Percentiles rank a stretch among this genome's conserved stretches.
Conservation (phyloP, 2,888 invertebrate genomes). For the Nebria brevicollis region DNA sequence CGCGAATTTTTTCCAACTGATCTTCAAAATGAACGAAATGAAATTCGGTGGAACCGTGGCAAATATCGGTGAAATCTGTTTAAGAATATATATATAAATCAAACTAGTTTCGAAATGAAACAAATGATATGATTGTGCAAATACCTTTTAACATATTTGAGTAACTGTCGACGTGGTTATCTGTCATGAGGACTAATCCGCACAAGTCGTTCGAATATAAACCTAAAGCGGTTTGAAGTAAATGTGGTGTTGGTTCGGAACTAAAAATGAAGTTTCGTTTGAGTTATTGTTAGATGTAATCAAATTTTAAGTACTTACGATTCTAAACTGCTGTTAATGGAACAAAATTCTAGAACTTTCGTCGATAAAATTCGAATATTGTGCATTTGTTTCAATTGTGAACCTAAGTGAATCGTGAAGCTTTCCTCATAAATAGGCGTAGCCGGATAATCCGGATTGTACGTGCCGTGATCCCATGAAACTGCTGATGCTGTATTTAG, state of each 20-base stretch:
- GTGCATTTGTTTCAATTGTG: constrained; percentile 98
- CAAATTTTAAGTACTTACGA: constrained; percentile 50
- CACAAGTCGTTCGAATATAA: constrained; percentile 92
- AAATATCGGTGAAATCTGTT: constrained; percentile 74
- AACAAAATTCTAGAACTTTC: constrained; percentile 83
- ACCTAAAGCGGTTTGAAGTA: constrained; percentile 91
- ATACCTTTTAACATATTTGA: constrained; percentile 59
- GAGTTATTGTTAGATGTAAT: constrained; percentile 19
- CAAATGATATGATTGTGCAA: background rate
- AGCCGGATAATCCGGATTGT: constrained; percentile 47
- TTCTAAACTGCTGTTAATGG: constrained; percentile 60
- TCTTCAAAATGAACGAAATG: constrained; percentile 90
- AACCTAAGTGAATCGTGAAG: constrained; percentile 97
- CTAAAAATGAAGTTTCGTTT: constrained; percentile 52
- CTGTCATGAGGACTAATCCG: constrained; percentile 86
- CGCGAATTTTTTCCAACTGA: constrained; percentile 79
- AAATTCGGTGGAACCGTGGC: constrained; percentile 89
- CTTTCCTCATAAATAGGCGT: constrained; percentile 81
- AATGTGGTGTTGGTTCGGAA: constrained; percentile 75
- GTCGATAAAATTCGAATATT: constrained; percentile 92
- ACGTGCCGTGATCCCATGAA: constrained; percentile 17
- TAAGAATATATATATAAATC: background rate
- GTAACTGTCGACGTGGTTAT: constrained; percentile 61
- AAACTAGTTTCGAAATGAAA: constrained; percentile 8
- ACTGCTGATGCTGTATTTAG: constrained; percentile 59